These are phyloP conservation scores for Polyploca ridens DNA, from an alignment of 2,888 invertebrate genomes.

Conservation along the genomic window DNA sequence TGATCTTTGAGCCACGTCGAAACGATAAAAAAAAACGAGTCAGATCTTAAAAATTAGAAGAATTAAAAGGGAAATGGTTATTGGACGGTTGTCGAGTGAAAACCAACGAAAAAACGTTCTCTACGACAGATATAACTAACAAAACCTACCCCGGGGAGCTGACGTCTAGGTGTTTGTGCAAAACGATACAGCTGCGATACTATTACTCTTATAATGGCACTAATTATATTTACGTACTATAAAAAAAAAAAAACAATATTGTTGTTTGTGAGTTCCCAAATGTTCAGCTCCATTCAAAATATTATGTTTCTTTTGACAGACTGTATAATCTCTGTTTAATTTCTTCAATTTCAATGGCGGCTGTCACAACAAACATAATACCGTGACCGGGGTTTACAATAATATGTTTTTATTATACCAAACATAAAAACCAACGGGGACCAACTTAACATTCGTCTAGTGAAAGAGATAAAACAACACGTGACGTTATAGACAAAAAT, in stretches of 20 bases:
- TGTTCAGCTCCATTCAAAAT: neutral
- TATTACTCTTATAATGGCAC: neutral
- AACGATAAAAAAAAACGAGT: slow-evolving; percentile 29
- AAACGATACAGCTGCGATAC: neutral
- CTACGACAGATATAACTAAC: slow-evolving; percentile 27
- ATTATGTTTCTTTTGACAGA: no score
- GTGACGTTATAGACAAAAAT: slow-evolving; percentile 48
- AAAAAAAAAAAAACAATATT: neutral
- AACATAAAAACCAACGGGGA: neutral
- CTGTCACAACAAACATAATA: neutral
- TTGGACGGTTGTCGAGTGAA: slow-evolving; percentile 73
- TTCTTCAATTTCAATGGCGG: no score
- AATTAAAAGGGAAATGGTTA: slow-evolving; percentile 52
- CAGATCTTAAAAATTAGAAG: slow-evolving; percentile 57
- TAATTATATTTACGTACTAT: neutral
- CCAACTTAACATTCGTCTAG: slow-evolving; percentile 21
- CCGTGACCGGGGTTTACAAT: neutral
- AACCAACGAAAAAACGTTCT: slow-evolving; percentile 27
- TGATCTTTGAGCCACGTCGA: slow-evolving; percentile 42
- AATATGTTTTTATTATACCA: neutral
- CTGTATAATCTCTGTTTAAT: no score
- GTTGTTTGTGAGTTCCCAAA: neutral
- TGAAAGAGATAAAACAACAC: slow-evolving; percentile 51
- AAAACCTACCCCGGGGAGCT: slow-evolving; percentile 21
- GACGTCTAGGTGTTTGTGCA: neutral